Conservation (phyloP, 2,797 vertebrate species). For the Cyprinella venusta region DNA sequence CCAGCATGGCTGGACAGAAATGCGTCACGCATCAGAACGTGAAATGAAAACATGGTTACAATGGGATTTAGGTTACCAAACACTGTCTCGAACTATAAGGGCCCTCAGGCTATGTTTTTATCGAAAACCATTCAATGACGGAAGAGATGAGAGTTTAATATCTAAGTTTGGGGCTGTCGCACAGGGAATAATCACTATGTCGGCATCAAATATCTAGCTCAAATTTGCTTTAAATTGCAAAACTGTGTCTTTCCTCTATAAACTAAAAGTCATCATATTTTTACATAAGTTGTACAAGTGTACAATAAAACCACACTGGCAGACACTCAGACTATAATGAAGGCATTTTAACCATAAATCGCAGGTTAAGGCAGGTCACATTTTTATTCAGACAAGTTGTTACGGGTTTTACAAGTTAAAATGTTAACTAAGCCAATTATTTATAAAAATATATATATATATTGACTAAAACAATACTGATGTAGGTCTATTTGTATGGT, state of each 20-base stretch:
- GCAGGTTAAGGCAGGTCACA: neutral
- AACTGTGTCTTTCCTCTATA: neutral
- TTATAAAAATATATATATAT: neutral
- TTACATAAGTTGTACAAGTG: neutral
- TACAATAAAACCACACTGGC: neutral
- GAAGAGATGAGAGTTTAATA: neutral
- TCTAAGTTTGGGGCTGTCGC: neutral
- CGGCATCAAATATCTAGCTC: neutral
- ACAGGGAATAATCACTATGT: neutral
- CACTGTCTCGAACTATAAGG: neutral
- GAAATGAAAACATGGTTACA: conserved; percentile 27
- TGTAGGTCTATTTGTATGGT: neutral
- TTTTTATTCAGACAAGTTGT: neutral
- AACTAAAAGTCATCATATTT: neutral
- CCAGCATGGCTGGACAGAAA: neutral
- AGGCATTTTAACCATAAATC: conserved; percentile 12
- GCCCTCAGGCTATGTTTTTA: neutral
- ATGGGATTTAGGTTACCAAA: neutral
- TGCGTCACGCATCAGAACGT: neutral
- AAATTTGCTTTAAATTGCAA: neutral
- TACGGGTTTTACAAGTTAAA: neutral
- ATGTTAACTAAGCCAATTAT: neutral
- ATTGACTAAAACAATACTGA: neutral
- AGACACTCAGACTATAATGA: neutral
- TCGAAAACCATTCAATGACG: neutral